A percentile compares a stretch with the other conserved stretches of the same genome.
phyloP scores from a whole-genome alignment of 2,113 vertebrate genomes.

The Engraulis encrasicolus region DNA sequence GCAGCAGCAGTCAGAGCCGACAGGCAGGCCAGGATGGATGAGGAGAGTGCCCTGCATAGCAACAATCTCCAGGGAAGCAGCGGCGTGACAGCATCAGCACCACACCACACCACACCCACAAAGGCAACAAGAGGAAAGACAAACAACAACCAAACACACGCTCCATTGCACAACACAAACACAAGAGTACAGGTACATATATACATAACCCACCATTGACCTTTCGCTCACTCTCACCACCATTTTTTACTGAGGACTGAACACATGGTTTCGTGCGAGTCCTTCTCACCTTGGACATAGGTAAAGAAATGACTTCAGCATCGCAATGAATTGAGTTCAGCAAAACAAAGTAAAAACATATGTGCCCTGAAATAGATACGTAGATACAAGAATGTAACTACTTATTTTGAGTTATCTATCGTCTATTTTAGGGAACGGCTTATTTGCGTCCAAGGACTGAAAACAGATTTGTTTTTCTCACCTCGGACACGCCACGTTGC shows the following conservation, averaged over 20 bases:
- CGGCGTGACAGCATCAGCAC: constrained; percentile 54
- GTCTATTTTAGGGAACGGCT: too few species aligned
- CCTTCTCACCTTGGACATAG: not conserved
- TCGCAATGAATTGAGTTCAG: too few species aligned
- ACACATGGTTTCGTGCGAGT: not conserved
- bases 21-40: constrained; percentile 71
- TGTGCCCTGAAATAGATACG: too few species aligned
- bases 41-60: constrained; percentile 71
- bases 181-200: not conserved
- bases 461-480: not conserved
- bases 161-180: not conserved
- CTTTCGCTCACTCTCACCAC: not conserved
- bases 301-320: not conserved
- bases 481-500: not conserved
- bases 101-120: constrained; percentile 42
- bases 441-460: too few species aligned
- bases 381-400: too few species aligned
- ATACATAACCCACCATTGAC: not conserved
- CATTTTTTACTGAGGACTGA: not conserved
- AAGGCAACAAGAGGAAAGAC: not conserved
- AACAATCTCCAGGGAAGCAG: constrained; percentile 70
- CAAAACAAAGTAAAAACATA: too few species aligned
- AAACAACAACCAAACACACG: too few species aligned
- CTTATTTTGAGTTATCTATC: too few species aligned
- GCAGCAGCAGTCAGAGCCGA: constrained; percentile 63